These are phyloP conservation scores for Phalacrocorax pelagicus DNA, from an alignment of 2,113 vertebrate species.

Conservation along the genomic window DNA sequence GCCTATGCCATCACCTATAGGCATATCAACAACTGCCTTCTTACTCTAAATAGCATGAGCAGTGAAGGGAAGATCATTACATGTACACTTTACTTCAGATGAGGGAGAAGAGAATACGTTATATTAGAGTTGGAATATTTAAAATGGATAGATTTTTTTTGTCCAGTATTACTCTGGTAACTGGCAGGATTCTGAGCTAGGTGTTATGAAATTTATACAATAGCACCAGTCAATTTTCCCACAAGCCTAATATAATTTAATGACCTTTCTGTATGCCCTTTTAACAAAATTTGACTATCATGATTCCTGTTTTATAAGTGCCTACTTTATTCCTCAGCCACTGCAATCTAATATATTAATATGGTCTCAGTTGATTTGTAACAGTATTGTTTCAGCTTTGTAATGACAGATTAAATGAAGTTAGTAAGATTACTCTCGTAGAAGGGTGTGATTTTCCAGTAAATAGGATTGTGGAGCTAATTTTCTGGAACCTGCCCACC, in stretches of 20 bases:
- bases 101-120: background rate
- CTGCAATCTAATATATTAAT: background rate
- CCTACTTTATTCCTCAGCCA: background rate
- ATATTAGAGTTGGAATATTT: background rate
- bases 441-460: background rate
- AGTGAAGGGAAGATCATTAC: background rate
- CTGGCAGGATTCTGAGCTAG: background rate
- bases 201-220: background rate
- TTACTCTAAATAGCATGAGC: background rate
- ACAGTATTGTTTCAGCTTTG: background rate
- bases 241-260: background rate
- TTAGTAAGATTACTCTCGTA: background rate
- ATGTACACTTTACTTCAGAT: background rate
- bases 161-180: background rate
- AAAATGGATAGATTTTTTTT: background rate
- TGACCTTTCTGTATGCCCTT: background rate
- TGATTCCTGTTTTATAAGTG: background rate
- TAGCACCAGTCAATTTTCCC: background rate
- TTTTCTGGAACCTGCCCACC: background rate
- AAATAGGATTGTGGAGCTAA: background rate
- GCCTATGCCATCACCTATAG: background rate
- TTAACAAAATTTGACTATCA: background rate
- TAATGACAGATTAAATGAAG: conserved; percentile 3
- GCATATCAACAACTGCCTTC: background rate
- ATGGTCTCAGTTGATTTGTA: conserved; percentile 6